These are phyloP conservation scores for Barnardius zonarius DNA, from an alignment of 2,113 vertebrate genomes.

Conservation along the genomic window DNA sequence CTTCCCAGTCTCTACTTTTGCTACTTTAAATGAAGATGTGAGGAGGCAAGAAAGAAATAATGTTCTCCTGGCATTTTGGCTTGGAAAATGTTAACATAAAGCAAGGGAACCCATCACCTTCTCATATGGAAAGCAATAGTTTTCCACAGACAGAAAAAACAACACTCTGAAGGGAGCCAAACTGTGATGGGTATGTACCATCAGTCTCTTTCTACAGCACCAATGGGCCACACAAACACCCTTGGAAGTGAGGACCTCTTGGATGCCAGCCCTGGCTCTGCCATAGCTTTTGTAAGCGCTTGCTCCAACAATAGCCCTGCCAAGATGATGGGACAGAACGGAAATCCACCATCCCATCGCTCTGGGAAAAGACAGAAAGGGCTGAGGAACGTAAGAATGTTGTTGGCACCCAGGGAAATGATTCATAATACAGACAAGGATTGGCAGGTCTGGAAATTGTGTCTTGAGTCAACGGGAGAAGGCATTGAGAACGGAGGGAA, in stretches of 20 bases:
- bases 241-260: neutral
- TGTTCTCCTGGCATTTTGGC: conserved; percentile 6
- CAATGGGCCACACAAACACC: neutral
- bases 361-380: neutral
- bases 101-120: neutral
- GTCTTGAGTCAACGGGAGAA: neutral
- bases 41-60: conserved; percentile 27
- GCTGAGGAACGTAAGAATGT: neutral
- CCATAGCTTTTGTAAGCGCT: neutral
- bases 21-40: conserved; percentile 43
- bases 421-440: neutral
- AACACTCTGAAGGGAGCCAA: neutral
- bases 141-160: neutral
- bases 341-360: neutral
- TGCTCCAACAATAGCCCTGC: neutral
- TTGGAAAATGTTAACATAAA: conserved; percentile 1
- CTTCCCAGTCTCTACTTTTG: conserved; percentile 49
- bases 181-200: neutral
- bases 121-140: neutral
- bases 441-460: neutral
- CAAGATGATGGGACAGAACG: neutral
- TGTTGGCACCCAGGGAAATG: neutral
- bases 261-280: neutral
- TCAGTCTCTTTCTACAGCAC: neutral
- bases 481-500: neutral